Evolutionary conservation across 2,797 vertebrate genomes (phyloP).

Genomic region (Phrynocephalus guinanensis): DNA sequence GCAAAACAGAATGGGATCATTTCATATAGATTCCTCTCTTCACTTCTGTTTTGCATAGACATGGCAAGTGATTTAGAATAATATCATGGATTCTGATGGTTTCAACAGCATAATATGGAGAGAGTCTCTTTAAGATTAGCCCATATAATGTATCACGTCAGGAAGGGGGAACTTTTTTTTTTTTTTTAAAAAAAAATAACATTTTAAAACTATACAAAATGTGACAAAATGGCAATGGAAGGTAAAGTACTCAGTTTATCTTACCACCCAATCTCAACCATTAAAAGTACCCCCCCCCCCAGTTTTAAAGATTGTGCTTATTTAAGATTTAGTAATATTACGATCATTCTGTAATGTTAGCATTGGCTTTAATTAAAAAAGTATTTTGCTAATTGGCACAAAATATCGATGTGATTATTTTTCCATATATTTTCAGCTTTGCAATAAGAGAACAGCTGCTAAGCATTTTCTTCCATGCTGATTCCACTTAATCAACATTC

Average conservation of each 20-base stretch:
- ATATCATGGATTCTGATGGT: conserved; percentile 56
- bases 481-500: conserved; percentile 62
- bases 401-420: conserved; percentile 73
- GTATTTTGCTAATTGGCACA: conserved; percentile 73
- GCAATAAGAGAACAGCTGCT: conserved; percentile 64
- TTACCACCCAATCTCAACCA: conserved; percentile 63
- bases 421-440: conserved; percentile 71
- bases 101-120: conserved; percentile 64
- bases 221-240: neutral
- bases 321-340: conserved; percentile 55
- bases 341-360: conserved; percentile 54
- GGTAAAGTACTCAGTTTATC: neutral
- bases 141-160: conserved; percentile 34
- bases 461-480: conserved; percentile 69
- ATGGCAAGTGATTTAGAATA: conserved; percentile 62
- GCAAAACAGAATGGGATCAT: conserved; percentile 63
- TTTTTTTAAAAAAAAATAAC: conserved; percentile 58
- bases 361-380: conserved; percentile 71
- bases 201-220: conserved; percentile 24
- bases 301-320: conserved; percentile 48
- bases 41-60: conserved; percentile 64
- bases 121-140: conserved; percentile 7
- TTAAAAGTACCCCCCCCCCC: conserved; percentile 41
- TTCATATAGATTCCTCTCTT: conserved; percentile 60
- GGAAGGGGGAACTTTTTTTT: conserved; percentile 27